A percentile compares a stretch with the other conserved stretches of the same genome.
Conservation (phyloP, 1,140 invertebrate species). For the Kradibia gibbosae region DNA sequence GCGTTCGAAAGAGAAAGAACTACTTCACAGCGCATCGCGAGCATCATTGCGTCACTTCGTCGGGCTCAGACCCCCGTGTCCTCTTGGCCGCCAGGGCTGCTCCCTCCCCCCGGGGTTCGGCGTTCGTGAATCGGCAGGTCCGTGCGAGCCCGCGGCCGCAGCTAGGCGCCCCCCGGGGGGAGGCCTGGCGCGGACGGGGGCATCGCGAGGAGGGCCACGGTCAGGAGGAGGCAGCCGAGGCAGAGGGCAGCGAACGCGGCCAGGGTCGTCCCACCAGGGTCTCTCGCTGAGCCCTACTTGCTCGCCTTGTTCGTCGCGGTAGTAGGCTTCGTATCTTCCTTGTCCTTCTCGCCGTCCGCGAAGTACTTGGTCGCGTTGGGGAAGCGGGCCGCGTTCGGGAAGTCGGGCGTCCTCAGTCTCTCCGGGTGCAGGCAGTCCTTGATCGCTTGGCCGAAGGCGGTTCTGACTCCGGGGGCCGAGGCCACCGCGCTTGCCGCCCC, state of each 20-base stretch:
- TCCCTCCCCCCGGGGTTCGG: not conserved
- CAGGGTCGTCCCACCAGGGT: not conserved
- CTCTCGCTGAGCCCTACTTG: slow-evolving; percentile 35
- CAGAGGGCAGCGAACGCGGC: slow-evolving; percentile 26
- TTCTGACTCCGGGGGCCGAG: slow-evolving; percentile 63
- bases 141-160: not conserved
- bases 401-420: slow-evolving; percentile 62
- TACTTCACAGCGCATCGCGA: slow-evolving; percentile 18
- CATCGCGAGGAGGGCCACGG: not conserved
- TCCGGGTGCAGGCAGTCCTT: slow-evolving; percentile 66
- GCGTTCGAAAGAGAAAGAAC: slow-evolving; percentile 1
- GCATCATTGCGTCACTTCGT: slow-evolving; percentile 1
- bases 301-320: slow-evolving; percentile 17
- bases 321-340: slow-evolving; percentile 37
- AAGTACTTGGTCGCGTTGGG: slow-evolving; percentile 70
- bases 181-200: not conserved
- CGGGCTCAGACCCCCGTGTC: not conserved
- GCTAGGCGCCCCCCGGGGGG: not conserved
- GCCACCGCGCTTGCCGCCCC: slow-evolving; percentile 68
- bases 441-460: slow-evolving; percentile 70
- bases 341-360: slow-evolving; percentile 58
- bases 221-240: slow-evolving; percentile 25
- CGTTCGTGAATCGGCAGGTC: not conserved
- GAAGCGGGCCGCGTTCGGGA: slow-evolving; percentile 66
- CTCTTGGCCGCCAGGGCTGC: not conserved